Conservation (phyloP, 2,888 invertebrate genomes). For the Drosophila anomalata region DNA sequence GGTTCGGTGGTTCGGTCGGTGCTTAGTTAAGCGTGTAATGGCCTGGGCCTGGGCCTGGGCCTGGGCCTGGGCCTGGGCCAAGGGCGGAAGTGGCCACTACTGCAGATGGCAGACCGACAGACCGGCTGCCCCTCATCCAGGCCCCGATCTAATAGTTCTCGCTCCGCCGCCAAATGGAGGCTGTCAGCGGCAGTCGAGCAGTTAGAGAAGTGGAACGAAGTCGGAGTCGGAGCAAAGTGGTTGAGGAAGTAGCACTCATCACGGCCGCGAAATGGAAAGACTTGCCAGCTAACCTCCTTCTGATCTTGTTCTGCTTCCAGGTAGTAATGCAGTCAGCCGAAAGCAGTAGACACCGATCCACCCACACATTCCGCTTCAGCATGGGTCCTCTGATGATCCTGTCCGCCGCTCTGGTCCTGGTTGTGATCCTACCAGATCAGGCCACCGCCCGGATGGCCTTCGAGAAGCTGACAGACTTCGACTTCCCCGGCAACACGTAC, state of each 20-base stretch:
- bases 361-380: constrained; percentile 27
- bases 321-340: constrained; percentile 29
- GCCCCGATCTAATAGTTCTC: neutral
- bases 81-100: constrained; percentile 59
- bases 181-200: constrained; percentile 41
- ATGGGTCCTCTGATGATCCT: constrained; percentile 40
- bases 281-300: neutral
- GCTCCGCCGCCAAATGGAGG: constrained; percentile 13
- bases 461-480: constrained; percentile 96
- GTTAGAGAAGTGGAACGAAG: constrained; percentile 36
- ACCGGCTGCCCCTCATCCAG: too few species aligned
- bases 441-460: constrained; percentile 91
- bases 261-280: neutral
- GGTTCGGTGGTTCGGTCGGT: constrained; percentile 45
- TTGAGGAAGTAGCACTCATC: constrained; percentile 12
- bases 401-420: constrained; percentile 31
- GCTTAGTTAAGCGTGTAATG: constrained; percentile 78
- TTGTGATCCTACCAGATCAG: constrained; percentile 50
- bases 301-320: constrained; percentile 15
- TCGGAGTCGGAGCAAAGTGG: constrained; percentile 1
- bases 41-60: neutral
- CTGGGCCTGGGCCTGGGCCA: constrained; percentile 1
- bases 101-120: constrained; percentile 5
- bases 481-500: constrained; percentile 95
- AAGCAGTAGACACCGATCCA: constrained; percentile 12